These are phyloP conservation scores for Daubentonia madagascariensis DNA, from an alignment of 2,113 vertebrate species.

Conservation along the genomic window DNA sequence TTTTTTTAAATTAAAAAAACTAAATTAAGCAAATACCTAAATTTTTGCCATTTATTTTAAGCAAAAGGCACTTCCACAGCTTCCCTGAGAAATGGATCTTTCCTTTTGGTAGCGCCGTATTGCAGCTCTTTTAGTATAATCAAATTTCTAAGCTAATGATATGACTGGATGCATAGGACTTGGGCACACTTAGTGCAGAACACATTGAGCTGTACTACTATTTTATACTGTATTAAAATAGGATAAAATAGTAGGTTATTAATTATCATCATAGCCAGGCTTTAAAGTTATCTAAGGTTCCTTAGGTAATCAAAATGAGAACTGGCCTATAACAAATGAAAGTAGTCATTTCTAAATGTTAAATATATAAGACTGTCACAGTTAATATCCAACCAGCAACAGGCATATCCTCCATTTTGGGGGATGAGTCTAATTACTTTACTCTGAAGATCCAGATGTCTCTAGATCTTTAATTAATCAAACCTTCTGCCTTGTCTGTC, in stretches of 20 bases:
- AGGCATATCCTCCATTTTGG: not conserved
- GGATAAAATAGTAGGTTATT: not conserved
- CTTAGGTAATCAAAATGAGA: not conserved
- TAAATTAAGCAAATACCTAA: not conserved
- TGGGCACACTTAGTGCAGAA: not conserved
- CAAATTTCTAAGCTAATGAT: not conserved
- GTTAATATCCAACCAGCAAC: not conserved
- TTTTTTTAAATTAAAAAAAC: not conserved
- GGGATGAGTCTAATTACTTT: not conserved
- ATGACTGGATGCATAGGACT: not conserved
- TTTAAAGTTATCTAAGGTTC: conserved; percentile 19
- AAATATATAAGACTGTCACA: not conserved
- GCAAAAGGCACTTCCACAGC: not conserved
- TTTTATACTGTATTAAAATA: not conserved
- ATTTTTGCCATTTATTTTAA: not conserved
- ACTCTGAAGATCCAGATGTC: not conserved
- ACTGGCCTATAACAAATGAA: not conserved
- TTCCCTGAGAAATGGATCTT: not conserved
- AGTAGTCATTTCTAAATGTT: not conserved
- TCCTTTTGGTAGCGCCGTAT: not conserved
- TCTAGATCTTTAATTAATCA: not conserved
- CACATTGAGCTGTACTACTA: not conserved
- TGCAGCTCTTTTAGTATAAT: not conserved
- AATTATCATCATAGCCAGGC: not conserved
- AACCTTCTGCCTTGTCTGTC: not conserved